phyloP scores from a whole-genome alignment of 2,888 invertebrate species.

The Amphipoea oculea region DNA sequence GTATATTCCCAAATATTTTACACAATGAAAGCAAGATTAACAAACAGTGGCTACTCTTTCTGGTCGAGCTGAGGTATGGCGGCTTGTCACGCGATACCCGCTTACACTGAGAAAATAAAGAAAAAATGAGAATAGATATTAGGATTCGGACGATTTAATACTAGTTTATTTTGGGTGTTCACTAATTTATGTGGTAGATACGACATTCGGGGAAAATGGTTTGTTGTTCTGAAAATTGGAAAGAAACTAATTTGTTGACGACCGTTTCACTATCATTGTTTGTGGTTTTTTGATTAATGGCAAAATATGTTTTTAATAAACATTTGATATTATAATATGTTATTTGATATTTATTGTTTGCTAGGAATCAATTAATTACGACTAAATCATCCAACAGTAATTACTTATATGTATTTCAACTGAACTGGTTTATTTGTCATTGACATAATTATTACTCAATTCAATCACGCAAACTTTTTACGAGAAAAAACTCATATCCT shows the following conservation, averaged over 20 bases:
- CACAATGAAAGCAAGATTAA: slow-evolving; percentile 87
- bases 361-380: neutral
- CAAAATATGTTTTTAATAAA: neutral
- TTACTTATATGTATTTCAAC: neutral
- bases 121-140: slow-evolving; percentile 68
- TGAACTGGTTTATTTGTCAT: neutral
- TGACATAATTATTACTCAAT: neutral
- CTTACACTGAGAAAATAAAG: slow-evolving; percentile 67
- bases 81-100: slow-evolving; percentile 82
- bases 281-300: slow-evolving; percentile 18
- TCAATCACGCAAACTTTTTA: neutral
- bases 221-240: slow-evolving; percentile 42
- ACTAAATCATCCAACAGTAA: neutral
- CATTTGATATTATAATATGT: slow-evolving; percentile 11
- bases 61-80: slow-evolving; percentile 80
- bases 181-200: slow-evolving; percentile 64
- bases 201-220: slow-evolving; percentile 51
- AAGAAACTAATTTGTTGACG: slow-evolving; percentile 36
- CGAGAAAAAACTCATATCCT: neutral
- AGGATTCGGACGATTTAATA: slow-evolving; percentile 68
- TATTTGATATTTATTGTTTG: slow-evolving; percentile 5
- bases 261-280: slow-evolving; percentile 23
- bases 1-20: slow-evolving; percentile 81
- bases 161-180: slow-evolving; percentile 56
- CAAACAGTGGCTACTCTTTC: slow-evolving; percentile 86